Percentiles rank a stretch among this genome's conserved stretches.
phyloP scores from a whole-genome alignment of 1,140 invertebrate species.

The Contarinia nasturtii region DNA sequence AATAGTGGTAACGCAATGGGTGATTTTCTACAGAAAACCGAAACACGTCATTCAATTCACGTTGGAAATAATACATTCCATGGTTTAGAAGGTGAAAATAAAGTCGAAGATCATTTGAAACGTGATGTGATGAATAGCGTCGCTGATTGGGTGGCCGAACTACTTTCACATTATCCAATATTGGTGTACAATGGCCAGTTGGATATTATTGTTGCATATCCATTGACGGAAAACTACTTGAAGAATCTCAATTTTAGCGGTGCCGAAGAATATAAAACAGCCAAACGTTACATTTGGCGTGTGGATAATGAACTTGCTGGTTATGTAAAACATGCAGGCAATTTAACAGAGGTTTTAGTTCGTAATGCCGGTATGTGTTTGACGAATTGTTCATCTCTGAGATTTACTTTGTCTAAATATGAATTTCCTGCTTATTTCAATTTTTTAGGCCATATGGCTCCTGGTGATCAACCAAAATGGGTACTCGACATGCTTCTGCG shows the following conservation, averaged over 20 bases:
- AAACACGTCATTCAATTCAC: slow-evolving; percentile 52
- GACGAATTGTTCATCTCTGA: too few relatives aligned
- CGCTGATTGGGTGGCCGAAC: slow-evolving; percentile 47
- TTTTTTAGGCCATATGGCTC: slow-evolving; percentile 44
- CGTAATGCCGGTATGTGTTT: slow-evolving; percentile 42
- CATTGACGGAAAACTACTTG: slow-evolving; percentile 53
- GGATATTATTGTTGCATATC: slow-evolving; percentile 69
- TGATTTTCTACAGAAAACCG: slow-evolving; percentile 35
- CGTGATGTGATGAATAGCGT: slow-evolving; percentile 69
- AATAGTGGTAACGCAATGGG: slow-evolving; percentile 20
- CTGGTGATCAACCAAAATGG: slow-evolving; percentile 61
- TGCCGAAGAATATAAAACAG: slow-evolving; percentile 38
- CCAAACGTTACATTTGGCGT: slow-evolving; percentile 43
- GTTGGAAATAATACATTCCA: slow-evolving; percentile 60
- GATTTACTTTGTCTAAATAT: too few relatives aligned
- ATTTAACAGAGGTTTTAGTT: slow-evolving; percentile 61
- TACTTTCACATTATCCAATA: slow-evolving; percentile 46
- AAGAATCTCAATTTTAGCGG: slow-evolving; percentile 44
- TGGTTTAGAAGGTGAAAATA: slow-evolving; percentile 24
- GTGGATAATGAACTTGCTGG: slow-evolving; percentile 53
- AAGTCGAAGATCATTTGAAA: slow-evolving; percentile 46
- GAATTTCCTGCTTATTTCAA: too few relatives aligned
- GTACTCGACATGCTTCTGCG: slow-evolving; percentile 54
- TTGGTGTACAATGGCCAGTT: slow-evolving; percentile 67
- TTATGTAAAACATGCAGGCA: slow-evolving; percentile 49